A percentile compares a stretch with the other conserved stretches of the same genome.
phyloP scores from a whole-genome alignment of 2,888 invertebrate species.

The Spilarctia lutea region DNA sequence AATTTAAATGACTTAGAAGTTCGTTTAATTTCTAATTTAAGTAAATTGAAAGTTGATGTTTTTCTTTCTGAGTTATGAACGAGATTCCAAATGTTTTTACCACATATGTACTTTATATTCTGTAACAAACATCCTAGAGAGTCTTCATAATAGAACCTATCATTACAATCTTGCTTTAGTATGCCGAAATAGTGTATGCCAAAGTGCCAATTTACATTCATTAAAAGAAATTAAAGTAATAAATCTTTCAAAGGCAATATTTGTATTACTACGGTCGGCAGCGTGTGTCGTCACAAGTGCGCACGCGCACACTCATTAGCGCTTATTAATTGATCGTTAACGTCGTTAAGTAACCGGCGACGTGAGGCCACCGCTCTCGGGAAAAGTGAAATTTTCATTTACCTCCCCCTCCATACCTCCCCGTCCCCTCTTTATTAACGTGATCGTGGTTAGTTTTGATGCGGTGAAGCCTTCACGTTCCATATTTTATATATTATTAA shows the following conservation, averaged over 20 bases:
- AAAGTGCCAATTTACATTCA: background rate
- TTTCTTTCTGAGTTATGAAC: no score
- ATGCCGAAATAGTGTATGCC: background rate
- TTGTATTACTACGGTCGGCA: background rate
- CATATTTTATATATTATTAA: background rate
- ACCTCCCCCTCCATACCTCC: background rate
- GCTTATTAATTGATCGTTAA: constrained; percentile 55
- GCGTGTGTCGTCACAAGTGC: constrained; percentile 21
- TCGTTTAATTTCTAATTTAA: no score
- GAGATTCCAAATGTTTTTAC: no score
- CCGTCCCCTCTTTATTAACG: background rate
- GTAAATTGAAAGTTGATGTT: no score
- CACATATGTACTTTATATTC: no score
- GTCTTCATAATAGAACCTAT: background rate
- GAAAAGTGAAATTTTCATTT: constrained; percentile 52
- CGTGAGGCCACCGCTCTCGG: constrained; percentile 41
- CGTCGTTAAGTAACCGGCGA: constrained; percentile 47
- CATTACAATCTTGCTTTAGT: background rate
- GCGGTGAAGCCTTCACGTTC: background rate
- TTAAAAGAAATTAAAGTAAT: background rate
- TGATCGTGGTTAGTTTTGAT: constrained; percentile 3
- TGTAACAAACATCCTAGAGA: no score
- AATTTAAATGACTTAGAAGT: no score
- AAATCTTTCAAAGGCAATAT: background rate
- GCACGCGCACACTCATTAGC: constrained; percentile 45